phyloP scores from a whole-genome alignment of 2,113 vertebrate species.

The Cynoglossus semilaevis region DNA sequence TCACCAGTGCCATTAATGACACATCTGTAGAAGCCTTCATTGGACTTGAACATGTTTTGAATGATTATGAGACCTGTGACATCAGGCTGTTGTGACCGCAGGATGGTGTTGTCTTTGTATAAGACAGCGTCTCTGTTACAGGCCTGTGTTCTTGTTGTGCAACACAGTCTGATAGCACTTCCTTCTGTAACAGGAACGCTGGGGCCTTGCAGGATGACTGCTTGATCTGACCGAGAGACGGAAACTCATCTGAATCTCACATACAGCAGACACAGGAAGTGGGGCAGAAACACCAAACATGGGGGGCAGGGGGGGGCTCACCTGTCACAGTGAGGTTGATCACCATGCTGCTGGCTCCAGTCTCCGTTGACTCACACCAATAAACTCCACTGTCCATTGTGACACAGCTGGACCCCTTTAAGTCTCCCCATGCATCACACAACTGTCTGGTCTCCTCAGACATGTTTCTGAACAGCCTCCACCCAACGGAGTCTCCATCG shows the following conservation, averaged over 20 bases:
- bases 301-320: neutral
- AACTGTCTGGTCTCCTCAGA: neutral
- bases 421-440: slow-evolving; percentile 8
- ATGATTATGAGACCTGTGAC: slow-evolving; percentile 28
- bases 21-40: slow-evolving; percentile 35
- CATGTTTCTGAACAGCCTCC: slow-evolving; percentile 30
- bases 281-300: too few species aligned
- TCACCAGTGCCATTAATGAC: neutral
- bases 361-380: slow-evolving; percentile 34
- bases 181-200: slow-evolving; percentile 32
- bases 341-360: neutral
- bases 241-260: neutral
- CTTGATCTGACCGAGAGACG: neutral
- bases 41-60: neutral
- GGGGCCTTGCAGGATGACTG: slow-evolving; percentile 27
- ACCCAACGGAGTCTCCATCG: neutral
- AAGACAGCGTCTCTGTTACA: neutral
- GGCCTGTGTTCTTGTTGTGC: neutral
- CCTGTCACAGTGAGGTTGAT: slow-evolving; percentile 26
- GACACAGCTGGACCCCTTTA: neutral
- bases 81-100: fast-evolving
- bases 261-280: neutral
- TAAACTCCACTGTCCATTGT: neutral
- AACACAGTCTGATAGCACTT: neutral
- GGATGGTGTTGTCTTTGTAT: neutral